Percentiles rank a stretch among this genome's conserved stretches.
Evolutionary conservation across 2,888 invertebrate genomes (phyloP).

Genomic region (Sympetrum striolatum): DNA sequence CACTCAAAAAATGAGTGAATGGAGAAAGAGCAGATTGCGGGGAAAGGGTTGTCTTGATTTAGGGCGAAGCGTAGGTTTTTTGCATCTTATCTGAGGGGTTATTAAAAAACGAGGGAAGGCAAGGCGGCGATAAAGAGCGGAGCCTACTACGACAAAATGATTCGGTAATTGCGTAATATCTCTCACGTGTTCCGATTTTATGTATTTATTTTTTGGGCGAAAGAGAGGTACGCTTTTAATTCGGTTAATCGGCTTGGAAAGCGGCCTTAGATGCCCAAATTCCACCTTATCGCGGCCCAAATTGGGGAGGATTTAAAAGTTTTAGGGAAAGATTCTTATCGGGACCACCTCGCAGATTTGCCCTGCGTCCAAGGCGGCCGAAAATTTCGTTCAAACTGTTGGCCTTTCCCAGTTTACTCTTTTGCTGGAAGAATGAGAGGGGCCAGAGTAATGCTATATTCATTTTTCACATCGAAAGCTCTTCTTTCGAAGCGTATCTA

Average conservation of each 20-base stretch:
- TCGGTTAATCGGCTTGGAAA: background rate
- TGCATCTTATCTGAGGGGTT: background rate
- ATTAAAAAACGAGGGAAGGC: background rate
- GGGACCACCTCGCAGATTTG: background rate
- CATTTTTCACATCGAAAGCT: background rate
- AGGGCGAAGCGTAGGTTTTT: background rate
- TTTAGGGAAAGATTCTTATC: background rate
- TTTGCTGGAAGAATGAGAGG: background rate
- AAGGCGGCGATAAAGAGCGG: background rate
- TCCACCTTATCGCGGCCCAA: background rate
- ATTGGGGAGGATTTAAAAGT: background rate
- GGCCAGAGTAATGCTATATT: background rate
- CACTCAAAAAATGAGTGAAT: background rate
- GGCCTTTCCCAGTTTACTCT: background rate
- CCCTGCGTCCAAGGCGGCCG: background rate
- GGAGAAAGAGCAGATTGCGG: background rate
- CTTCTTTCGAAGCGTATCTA: background rate
- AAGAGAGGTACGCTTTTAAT: background rate
- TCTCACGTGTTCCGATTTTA: background rate
- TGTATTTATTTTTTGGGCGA: background rate
- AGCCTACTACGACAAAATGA: background rate
- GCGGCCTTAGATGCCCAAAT: background rate
- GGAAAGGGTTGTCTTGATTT: background rate
- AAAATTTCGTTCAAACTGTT: background rate
- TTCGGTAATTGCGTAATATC: background rate